Percentiles rank a stretch among this genome's conserved stretches.
Evolutionary conservation across 1,140 invertebrate species (phyloP).

Genomic region (Bombus terrestris): DNA sequence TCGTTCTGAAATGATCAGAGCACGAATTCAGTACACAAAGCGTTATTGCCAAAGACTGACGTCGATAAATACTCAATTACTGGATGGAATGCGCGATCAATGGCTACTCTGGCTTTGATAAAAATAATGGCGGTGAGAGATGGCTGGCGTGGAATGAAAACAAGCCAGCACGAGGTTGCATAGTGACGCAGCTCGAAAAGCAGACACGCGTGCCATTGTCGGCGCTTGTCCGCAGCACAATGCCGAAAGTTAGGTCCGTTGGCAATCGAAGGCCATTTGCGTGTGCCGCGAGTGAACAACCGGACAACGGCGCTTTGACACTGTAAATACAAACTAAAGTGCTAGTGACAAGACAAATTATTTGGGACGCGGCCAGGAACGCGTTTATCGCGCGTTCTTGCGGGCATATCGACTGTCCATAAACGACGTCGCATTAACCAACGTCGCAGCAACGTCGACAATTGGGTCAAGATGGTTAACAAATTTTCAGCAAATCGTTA

Average conservation of each 20-base stretch:
- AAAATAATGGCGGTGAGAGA: background rate
- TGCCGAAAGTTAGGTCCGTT: constrained; percentile 1
- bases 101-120: background rate
- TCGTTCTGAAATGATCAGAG: background rate
- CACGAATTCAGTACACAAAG: background rate
- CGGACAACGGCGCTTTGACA: constrained; percentile 37
- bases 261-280: constrained; percentile 8
- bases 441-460: background rate
- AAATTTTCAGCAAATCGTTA: background rate
- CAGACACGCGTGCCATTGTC: background rate
- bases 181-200: background rate
- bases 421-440: background rate
- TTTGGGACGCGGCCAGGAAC: constrained; percentile 49
- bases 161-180: background rate
- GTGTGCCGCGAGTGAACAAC: constrained; percentile 8
- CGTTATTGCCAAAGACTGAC: background rate
- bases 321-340: constrained; percentile 15
- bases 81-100: background rate
- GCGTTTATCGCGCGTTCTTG: constrained; percentile 47
- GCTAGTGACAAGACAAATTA: constrained; percentile 23
- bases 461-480: constrained; percentile 3
- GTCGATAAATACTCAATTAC: background rate
- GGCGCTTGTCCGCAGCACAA: background rate
- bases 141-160: background rate
- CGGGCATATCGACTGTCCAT: background rate